Evolutionary conservation across 2,797 vertebrate species (phyloP), one percentile per base, ranked within the genome.

Genomic region (Poecilia wingei): DNA sequence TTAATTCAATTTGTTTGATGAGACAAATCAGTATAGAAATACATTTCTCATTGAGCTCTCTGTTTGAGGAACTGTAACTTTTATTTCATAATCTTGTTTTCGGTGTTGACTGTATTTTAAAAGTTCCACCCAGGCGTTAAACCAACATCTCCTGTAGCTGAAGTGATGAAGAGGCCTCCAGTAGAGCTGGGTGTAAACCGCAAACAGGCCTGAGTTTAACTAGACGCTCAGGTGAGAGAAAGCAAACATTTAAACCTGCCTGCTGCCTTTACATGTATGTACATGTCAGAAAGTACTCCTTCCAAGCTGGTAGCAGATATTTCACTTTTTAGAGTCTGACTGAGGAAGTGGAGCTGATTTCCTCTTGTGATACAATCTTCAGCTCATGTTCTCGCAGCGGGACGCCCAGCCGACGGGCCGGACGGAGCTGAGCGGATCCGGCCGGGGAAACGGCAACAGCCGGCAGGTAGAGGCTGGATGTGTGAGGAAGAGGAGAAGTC

Each of bases 241-340:
- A 66, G 72, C 68, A 79, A 75, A 82, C 79, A 78, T 84, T 82
- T 71, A 78, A 87, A 79, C 72, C 28, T 39, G 14, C 74, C 72
- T 71, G 18, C 75, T 7, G 73, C 49, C 33, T 91, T 92, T 93
- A 88, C 85, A 90, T 91, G 57, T 64, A 89, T 89, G 88, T 64
- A 89, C 91, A 90, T 1, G 57, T 76, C 22, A 43, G 76, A 61
- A 49, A 57, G 20, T n/a, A 22, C 31, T 66, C 25, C 57, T n/a
- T 3, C 51, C 61, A 51, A 74, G 64, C 55, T 76, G 4, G 57
- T 6, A 25, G 74, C 64, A 5, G 78, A 79, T 81, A 77, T 79
- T 80, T 47, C 72, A 75, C 72, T 77, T 22, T 72, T 68, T 76
- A 84, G 9, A 79, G 53, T 82, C 39, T 72, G 79, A 53, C 70